Conservation (phyloP, 1,140 invertebrate species). For the Hylaeus volcanicus region DNA sequence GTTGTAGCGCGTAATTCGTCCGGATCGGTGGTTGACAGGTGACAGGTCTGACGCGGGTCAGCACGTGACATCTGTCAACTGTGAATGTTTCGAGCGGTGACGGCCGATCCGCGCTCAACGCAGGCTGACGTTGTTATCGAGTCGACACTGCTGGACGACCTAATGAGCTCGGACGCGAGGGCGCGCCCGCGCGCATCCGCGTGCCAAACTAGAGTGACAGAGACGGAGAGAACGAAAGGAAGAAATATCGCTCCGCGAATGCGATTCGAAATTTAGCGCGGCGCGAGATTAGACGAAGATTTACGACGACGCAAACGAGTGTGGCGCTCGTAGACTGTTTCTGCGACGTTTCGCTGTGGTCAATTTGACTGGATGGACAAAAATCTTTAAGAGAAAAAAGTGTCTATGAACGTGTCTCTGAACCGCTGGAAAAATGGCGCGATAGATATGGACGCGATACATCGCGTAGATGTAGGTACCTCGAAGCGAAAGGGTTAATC, state of each 20-base stretch:
- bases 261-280: background rate
- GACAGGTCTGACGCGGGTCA: constrained; percentile 74
- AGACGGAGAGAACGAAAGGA: constrained; percentile 59
- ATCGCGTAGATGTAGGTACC: no score
- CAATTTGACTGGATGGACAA: no score
- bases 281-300: background rate
- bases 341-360: no score
- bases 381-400: no score
- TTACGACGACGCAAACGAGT: background rate
- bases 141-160: constrained; percentile 66
- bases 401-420: no score
- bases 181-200: constrained; percentile 12
- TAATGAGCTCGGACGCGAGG: constrained; percentile 67
- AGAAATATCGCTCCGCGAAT: background rate
- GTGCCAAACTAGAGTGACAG: background rate
- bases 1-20: constrained; percentile 72
- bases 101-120: constrained; percentile 54
- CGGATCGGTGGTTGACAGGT: constrained; percentile 73
- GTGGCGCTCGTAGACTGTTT: no score
- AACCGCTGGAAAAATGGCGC: no score
- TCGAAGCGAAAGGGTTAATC: no score
- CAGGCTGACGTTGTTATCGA: constrained; percentile 64
- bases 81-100: constrained; percentile 75
- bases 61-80: constrained; percentile 75
- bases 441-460: no score